phyloP scores from a whole-genome alignment of 2,113 vertebrate genomes.

The Tachycineta bicolor region DNA sequence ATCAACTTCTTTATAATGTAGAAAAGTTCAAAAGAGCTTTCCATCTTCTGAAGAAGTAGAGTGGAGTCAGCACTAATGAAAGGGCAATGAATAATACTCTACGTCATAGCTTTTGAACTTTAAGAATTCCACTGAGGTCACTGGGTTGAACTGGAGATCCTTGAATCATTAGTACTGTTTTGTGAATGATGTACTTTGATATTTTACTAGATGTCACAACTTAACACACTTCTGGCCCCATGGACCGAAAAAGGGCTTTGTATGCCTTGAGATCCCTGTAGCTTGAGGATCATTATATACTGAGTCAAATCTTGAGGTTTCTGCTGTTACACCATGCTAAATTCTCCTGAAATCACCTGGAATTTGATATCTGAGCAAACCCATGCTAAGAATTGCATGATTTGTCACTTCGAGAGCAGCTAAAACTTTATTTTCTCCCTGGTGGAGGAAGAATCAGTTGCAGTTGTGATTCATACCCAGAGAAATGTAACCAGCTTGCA shows the following conservation, averaged over 20 bases:
- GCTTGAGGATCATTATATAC: background rate
- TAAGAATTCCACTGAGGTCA: slow-evolving; percentile 62
- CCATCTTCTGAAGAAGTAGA: background rate
- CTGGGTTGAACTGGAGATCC: slow-evolving; percentile 46
- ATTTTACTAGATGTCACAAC: slow-evolving; percentile 51
- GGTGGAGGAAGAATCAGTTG: background rate
- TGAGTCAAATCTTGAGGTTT: background rate
- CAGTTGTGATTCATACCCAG: background rate
- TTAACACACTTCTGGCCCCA: slow-evolving; percentile 32
- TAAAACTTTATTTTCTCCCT: background rate
- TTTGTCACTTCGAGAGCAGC: background rate
- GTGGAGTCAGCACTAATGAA: slow-evolving; percentile 22
- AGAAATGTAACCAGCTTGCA: background rate
- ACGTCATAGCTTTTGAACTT: slow-evolving; percentile 38
- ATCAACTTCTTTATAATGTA: background rate
- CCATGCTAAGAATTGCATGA: background rate
- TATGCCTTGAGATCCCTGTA: background rate
- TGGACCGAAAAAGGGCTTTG: slow-evolving; percentile 42
- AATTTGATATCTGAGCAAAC: background rate
- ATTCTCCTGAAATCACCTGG: background rate
- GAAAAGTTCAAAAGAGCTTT: slow-evolving; percentile 24
- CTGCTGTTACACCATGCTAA: background rate
- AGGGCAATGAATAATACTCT: slow-evolving; percentile 26
- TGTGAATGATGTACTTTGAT: slow-evolving; percentile 63
- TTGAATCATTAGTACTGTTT: slow-evolving; percentile 53